Conservation (phyloP, 2,797 vertebrate genomes). For the Sphaeramia orbicularis region DNA sequence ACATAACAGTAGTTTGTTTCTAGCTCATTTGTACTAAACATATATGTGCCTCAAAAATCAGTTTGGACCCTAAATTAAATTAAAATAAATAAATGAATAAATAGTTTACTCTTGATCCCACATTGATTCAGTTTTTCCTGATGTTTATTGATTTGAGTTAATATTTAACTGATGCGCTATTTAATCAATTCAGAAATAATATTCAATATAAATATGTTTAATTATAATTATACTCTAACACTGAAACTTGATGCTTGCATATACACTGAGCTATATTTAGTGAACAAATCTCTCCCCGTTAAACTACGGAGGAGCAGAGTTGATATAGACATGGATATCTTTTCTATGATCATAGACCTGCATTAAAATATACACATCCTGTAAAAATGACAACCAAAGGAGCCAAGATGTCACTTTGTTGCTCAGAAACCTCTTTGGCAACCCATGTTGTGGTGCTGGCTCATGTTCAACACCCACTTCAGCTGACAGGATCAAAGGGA, state of each 20-base stretch:
- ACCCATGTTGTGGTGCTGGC: conserved; percentile 61
- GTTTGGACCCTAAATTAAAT: too few relatives aligned
- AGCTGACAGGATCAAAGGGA: conserved; percentile 79
- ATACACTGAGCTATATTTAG: conserved; percentile 19
- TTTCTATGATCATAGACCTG: conserved; percentile 54
- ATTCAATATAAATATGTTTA: neutral
- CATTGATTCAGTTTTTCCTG: neutral
- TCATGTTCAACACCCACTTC: conserved; percentile 75
- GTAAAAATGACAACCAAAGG: conserved; percentile 68
- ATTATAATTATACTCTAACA: neutral
- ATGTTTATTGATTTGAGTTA: too few relatives aligned
- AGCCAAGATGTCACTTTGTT: conserved; percentile 72
- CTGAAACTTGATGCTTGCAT: neutral
- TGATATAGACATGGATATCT: conserved; percentile 47
- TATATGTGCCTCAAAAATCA: too few relatives aligned
- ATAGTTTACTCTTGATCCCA: neutral
- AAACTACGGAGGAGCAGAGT: conserved; percentile 39
- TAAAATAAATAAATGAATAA: too few relatives aligned
- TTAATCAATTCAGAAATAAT: too few relatives aligned
- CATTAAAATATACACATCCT: conserved; percentile 62
- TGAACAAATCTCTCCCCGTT: conserved; percentile 13
- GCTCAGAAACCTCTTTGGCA: conserved; percentile 66
- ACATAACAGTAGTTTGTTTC: too few relatives aligned
- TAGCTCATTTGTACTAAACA: too few relatives aligned
- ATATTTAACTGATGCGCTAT: too few relatives aligned